phyloP scores from a whole-genome alignment of 1,140 invertebrate species.

The Sinella curviseta region DNA sequence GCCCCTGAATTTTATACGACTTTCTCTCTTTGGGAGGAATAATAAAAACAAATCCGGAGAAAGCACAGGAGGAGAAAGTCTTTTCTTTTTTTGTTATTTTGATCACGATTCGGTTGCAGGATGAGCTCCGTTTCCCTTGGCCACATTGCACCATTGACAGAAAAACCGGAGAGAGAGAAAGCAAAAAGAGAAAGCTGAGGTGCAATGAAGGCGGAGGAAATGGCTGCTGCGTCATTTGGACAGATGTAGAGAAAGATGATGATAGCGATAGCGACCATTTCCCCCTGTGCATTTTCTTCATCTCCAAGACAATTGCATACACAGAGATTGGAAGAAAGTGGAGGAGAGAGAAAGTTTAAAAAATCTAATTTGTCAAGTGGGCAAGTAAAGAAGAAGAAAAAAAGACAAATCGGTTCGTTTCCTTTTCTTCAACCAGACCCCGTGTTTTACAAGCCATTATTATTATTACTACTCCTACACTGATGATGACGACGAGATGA shows the following conservation, averaged over 20 bases:
- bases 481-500: neutral
- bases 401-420: conserved; percentile 49
- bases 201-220: neutral
- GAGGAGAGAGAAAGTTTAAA: no score
- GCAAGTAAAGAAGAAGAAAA: conserved; percentile 35
- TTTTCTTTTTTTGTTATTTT: conserved; percentile 34
- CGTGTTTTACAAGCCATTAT: conserved; percentile 4
- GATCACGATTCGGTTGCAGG: conserved; percentile 34
- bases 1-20: conserved; percentile 18
- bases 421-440: conserved; percentile 28
- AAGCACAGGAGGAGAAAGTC: neutral
- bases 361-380: conserved; percentile 49
- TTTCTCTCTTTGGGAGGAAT: neutral
- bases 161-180: neutral
- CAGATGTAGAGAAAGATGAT: conserved; percentile 19
- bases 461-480: neutral
- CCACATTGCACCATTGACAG: neutral
- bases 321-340: neutral
- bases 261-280: neutral
- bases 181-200: no score
- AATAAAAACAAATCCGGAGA: conserved; percentile 19
- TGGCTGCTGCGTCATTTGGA: conserved; percentile 4
- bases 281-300: neutral
- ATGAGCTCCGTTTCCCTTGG: neutral
- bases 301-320: neutral